Base-by-base conservation (phyloP, 1,140 invertebrate genomes). In the Heliconius hewitsoni region DNA sequence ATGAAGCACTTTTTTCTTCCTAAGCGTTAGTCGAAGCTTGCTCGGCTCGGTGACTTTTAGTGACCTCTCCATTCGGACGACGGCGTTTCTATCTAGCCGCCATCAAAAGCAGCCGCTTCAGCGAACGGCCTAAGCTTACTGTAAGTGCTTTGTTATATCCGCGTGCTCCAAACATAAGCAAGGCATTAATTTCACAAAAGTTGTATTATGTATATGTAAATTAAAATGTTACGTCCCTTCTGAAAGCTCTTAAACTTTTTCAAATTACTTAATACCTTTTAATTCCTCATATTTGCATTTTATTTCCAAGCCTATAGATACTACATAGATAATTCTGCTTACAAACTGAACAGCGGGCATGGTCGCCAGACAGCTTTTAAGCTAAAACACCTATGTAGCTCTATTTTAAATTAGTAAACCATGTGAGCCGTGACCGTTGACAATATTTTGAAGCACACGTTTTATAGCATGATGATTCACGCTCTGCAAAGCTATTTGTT, bases 61-160 rank as follows among this genome's bases (percentile, higher is more conserved):
- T 90, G 91, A 89, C 86, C 85, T 93, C 86, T 89, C 81, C 85
- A 88, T 79, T 90, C 86, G 89, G 89, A 81, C 81, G 88, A 85
- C 88, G 87, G 84, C 87, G 86, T 87, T 90, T 90, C 86, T 89
- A 87, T 91, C 87, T 89, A 90, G 90, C 87, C 84, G 90, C 88
- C 89, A 86, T 90, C 89, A 88, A 87, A 92, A 93, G 92, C 92
- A 88, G 87, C 89, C 91, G 89, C 87, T 84, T 82, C 87, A 88
- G 85, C 79, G 81, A 85, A 93, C 91, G 92, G 86, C 88, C 90
- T 84, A 94, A 94, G 93, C 93, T 92, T 92, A 93, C 93, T 94
- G 93, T 94, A 94, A 94, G 93, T 94, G 92, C 91, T 90, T 87
- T 88, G 93, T 94, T 94, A 94, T 94, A 92, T 93, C 91, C 91